phyloP scores from a whole-genome alignment of 2,797 vertebrate species.

The Molossus molossus region DNA sequence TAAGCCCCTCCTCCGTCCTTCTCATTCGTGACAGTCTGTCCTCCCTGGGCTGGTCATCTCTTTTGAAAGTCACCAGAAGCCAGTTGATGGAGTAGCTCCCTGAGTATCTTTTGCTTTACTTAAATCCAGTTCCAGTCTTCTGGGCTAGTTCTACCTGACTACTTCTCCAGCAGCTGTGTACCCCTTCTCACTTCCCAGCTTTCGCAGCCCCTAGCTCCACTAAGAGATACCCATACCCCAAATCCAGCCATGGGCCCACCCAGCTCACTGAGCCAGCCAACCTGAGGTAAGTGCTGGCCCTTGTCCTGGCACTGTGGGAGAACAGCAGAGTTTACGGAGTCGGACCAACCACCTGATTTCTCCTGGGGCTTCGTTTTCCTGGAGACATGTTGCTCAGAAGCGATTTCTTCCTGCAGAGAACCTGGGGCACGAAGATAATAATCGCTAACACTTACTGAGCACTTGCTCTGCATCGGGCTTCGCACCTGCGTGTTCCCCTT shows the following conservation, averaged over 20 bases:
- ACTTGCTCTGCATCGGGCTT: neutral
- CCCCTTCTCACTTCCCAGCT: neutral
- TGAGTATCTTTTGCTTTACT: neutral
- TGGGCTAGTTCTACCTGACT: neutral
- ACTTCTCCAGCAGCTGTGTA: neutral
- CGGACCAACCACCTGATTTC: neutral
- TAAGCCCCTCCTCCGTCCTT: neutral
- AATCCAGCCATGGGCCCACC: neutral
- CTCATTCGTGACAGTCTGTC: rapidly evolving
- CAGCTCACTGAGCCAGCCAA: neutral
- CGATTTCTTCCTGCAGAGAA: neutral
- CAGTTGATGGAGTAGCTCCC: neutral
- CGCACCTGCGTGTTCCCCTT: neutral
- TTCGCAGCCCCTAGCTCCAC: neutral
- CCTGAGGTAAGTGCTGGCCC: neutral
- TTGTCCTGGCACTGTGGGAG: neutral
- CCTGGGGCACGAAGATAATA: neutral
- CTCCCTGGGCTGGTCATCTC: neutral
- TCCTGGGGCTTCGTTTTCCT: slow-evolving; percentile 31
- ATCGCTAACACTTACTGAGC: neutral
- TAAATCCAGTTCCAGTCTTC: neutral
- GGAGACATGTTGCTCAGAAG: neutral
- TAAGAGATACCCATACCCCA: neutral
- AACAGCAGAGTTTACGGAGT: neutral
- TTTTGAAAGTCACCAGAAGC: neutral